A percentile compares a stretch with the other conserved stretches of the same genome.
Conservation (phyloP, 64 coral and sea anemone genomes). For the Platygyra sinensis region DNA sequence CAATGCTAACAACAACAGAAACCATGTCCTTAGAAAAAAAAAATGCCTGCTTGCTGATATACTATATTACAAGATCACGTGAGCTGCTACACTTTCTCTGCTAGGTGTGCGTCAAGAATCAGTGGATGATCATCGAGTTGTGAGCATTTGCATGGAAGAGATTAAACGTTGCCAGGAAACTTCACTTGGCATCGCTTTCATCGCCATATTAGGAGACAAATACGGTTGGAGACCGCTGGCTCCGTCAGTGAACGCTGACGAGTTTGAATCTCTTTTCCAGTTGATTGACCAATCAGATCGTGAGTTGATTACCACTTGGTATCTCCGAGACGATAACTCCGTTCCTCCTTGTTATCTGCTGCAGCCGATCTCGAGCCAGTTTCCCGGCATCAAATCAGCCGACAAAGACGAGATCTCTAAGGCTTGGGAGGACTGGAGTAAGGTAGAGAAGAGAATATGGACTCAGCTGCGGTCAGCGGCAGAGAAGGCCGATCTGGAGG, state of each 20-base stretch:
- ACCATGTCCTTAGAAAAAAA: too few relatives aligned
- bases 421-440: slow-evolving; percentile 51
- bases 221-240: slow-evolving; percentile 59
- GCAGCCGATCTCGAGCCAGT: slow-evolving; percentile 53
- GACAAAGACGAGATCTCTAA: neutral
- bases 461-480: slow-evolving; percentile 25
- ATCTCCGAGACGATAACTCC: slow-evolving; percentile 46
- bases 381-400: slow-evolving; percentile 33
- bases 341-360: slow-evolving; percentile 36
- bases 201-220: slow-evolving; percentile 57
- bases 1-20: too few relatives aligned
- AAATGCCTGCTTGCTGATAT: too few relatives aligned
- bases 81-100: too few relatives aligned
- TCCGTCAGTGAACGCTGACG: slow-evolving; percentile 20
- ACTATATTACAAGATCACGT: too few relatives aligned
- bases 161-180: slow-evolving; percentile 70
- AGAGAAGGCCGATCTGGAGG: slow-evolving; percentile 22
- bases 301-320: slow-evolving; percentile 27
- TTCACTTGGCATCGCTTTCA: slow-evolving; percentile 51
- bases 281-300: slow-evolving; percentile 28
- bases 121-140: slow-evolving; percentile 56
- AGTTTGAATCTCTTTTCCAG: slow-evolving; percentile 34
- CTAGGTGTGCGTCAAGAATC: slow-evolving; percentile 64
- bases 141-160: slow-evolving; percentile 68
- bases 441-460: slow-evolving; percentile 43